phyloP scores from a whole-genome alignment of 2,888 invertebrate species.

The Dasypolia templi region DNA sequence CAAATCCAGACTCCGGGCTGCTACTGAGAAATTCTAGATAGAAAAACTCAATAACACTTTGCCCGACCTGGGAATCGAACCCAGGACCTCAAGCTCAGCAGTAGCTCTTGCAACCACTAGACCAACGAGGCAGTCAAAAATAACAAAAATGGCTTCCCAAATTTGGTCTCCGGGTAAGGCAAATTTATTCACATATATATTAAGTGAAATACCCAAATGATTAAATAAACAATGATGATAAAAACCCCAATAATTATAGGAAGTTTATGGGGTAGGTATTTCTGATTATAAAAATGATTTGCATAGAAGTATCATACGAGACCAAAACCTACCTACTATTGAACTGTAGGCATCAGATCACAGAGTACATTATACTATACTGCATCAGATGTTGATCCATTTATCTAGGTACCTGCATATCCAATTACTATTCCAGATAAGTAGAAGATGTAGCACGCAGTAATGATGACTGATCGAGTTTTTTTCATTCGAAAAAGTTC shows the following conservation, averaged over 20 bases:
- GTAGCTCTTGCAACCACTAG: too few relatives aligned
- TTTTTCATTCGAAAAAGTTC: not conserved
- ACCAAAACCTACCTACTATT: not conserved
- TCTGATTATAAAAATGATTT: not conserved
- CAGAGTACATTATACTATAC: too few relatives aligned
- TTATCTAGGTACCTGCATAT: not conserved
- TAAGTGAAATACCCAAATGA: not conserved
- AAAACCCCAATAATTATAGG: not conserved
- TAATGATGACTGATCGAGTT: not conserved
- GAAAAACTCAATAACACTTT: too few relatives aligned
- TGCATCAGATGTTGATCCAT: not conserved
- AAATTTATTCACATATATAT: not conserved
- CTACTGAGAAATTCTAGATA: too few relatives aligned
- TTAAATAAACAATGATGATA: not conserved
- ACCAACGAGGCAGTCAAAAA: too few relatives aligned
- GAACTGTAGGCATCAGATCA: not conserved
- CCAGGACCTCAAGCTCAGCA: too few relatives aligned
- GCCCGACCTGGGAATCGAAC: too few relatives aligned
- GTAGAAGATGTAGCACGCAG: not conserved
- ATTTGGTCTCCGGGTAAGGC: not conserved
- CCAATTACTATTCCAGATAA: too few relatives aligned
- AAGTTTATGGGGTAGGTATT: not conserved
- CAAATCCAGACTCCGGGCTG: too few relatives aligned
- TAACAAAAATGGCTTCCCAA: not conserved
- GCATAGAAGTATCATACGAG: not conserved